Conservation (phyloP, 2,888 invertebrate genomes). For the Scaptomyza caliginosa region DNA sequence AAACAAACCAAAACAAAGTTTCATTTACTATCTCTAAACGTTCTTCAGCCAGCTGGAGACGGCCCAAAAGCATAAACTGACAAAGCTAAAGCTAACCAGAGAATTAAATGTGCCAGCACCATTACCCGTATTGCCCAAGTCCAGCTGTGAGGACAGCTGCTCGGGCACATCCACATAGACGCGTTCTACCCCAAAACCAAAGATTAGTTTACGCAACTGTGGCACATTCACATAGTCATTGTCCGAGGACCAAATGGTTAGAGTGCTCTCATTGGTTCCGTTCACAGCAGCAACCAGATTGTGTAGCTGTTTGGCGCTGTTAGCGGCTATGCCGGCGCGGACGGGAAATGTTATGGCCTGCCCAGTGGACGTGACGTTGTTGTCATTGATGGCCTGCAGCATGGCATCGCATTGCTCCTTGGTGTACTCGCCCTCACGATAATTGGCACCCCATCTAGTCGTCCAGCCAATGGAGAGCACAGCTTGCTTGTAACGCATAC, state of each 20-base stretch:
- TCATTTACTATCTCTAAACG: slow-evolving; percentile 16
- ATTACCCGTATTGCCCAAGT: slow-evolving; percentile 55
- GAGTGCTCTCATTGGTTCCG: slow-evolving; percentile 84
- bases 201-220: slow-evolving; percentile 88
- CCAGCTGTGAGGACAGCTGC: slow-evolving; percentile 85
- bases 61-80: slow-evolving; percentile 72
- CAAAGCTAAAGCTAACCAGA: slow-evolving; percentile 66
- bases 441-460: slow-evolving; percentile 86
- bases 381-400: slow-evolving; percentile 86
- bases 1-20: slow-evolving; percentile 1
- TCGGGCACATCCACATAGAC: slow-evolving; percentile 92
- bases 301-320: slow-evolving; percentile 87
- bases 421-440: slow-evolving; percentile 86
- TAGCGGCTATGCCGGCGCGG: slow-evolving; percentile 88
- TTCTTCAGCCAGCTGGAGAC: slow-evolving; percentile 66
- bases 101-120: slow-evolving; percentile 51
- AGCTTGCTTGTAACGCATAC: slow-evolving; percentile 86
- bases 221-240: slow-evolving; percentile 88
- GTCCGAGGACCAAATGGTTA: slow-evolving; percentile 92
- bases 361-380: slow-evolving; percentile 83
- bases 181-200: slow-evolving; percentile 87
- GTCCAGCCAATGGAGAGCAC: slow-evolving; percentile 95
- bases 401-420: slow-evolving; percentile 88
- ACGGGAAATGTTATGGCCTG: slow-evolving; percentile 93
- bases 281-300: slow-evolving; percentile 85